A percentile compares a stretch with the other conserved stretches of the same genome.
These are phyloP conservation scores for Aegithalos caudatus DNA, from an alignment of 2,113 vertebrate species.

Conservation along the genomic window DNA sequence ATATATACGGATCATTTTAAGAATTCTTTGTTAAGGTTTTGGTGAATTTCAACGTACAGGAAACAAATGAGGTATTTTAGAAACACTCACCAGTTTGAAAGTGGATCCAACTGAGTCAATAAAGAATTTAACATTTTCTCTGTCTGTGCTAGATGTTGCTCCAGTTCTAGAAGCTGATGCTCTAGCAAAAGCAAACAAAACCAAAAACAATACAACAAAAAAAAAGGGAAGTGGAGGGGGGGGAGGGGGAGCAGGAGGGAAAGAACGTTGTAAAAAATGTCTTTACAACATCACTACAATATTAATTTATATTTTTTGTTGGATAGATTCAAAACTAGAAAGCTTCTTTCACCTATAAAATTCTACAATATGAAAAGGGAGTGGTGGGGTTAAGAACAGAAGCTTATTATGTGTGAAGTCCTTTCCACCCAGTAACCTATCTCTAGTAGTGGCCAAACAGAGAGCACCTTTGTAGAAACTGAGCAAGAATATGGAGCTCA, in stretches of 20 bases:
- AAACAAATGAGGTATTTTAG: neutral
- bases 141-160: conserved; percentile 84
- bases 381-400: neutral
- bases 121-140: conserved; percentile 91
- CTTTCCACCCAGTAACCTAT: neutral
- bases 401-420: neutral
- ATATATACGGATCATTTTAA: neutral
- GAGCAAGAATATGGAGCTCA: neutral
- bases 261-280: neutral
- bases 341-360: neutral
- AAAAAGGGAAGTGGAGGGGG: fast-evolving
- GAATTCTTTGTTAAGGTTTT: neutral
- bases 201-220: neutral
- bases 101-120: conserved; percentile 86
- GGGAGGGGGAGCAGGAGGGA: neutral
- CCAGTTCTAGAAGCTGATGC: conserved; percentile 85
- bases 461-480: neutral
- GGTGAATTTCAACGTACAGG: neutral
- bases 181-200: conserved; percentile 60
- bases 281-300: neutral
- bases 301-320: neutral
- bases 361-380: neutral
- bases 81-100: conserved; percentile 85
- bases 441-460: neutral
- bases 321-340: neutral